Conservation (phyloP, 2,888 invertebrate species). For the Syrphus vitripennis region DNA sequence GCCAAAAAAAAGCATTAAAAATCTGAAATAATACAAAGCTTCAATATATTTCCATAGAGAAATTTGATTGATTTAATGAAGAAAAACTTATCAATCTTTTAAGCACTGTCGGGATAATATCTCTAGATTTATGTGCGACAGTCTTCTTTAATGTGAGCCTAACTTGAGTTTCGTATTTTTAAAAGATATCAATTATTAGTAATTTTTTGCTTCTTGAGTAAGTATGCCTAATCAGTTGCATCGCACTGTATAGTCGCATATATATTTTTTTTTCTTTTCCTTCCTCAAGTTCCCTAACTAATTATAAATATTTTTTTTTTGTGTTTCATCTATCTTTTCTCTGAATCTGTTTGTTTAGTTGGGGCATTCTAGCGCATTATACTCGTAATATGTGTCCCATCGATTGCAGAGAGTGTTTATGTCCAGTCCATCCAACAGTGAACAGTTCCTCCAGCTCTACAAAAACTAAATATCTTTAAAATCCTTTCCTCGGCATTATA, state of each 20-base stretch:
- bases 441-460: neutral
- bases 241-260: neutral
- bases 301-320: slow-evolving; percentile 50
- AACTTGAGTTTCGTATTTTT: no score
- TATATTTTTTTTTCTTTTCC: neutral
- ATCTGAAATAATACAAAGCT: no score
- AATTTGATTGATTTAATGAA: no score
- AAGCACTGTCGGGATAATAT: no score
- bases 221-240: neutral
- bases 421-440: slow-evolving; percentile 33
- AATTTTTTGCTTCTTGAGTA: no score
- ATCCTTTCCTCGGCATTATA: slow-evolving; percentile 52
- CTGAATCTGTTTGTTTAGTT: slow-evolving; percentile 53
- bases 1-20: no score
- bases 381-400: slow-evolving; percentile 51
- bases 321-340: slow-evolving; percentile 16
- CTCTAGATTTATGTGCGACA: no score
- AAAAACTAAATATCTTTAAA: neutral
- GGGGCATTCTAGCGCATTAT: neutral
- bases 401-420: slow-evolving; percentile 43
- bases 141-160: no score
- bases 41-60: no score
- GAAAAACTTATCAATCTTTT: no score
- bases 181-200: no score
- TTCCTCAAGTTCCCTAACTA: slow-evolving; percentile 27